These are phyloP conservation scores for Camponotus fellah DNA, from an alignment of 2,888 invertebrate genomes.

Conservation along the genomic window DNA sequence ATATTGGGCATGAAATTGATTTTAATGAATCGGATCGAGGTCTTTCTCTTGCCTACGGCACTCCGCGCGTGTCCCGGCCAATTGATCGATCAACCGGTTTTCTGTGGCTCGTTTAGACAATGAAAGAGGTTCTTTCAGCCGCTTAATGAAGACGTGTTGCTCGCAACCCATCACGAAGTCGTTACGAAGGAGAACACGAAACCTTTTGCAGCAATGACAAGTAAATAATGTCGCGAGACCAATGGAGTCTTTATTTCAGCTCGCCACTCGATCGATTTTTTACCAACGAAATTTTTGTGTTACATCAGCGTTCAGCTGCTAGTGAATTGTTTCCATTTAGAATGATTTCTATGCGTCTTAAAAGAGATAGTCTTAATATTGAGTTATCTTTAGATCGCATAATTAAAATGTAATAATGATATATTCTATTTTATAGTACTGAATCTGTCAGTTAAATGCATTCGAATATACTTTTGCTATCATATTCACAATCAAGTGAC, in stretches of 20 bases:
- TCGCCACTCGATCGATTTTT: constrained; percentile 29
- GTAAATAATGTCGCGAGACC: constrained; percentile 47
- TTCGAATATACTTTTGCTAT: neutral
- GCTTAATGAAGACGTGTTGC: constrained; percentile 65
- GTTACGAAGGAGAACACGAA: constrained; percentile 37
- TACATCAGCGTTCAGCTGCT: constrained; percentile 21
- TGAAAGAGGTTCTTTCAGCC: constrained; percentile 54
- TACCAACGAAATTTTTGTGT: constrained; percentile 30
- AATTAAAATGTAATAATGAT: neutral
- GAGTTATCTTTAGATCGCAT: constrained; percentile 27
- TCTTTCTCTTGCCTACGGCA: constrained; percentile 44
- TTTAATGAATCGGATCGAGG: constrained; percentile 65
- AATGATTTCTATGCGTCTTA: neutral
- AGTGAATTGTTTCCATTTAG: constrained; percentile 10
- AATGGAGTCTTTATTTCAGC: constrained; percentile 37
- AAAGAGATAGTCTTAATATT: constrained; percentile 1
- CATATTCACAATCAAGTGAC: neutral
- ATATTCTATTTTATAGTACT: neutral
- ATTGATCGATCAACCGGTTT: constrained; percentile 70
- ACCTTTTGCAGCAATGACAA: constrained; percentile 55
- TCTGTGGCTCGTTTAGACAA: constrained; percentile 51
- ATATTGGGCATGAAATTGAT: constrained; percentile 74
- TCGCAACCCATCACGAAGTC: constrained; percentile 41
- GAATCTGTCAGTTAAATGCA: constrained; percentile 11
- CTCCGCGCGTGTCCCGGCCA: constrained; percentile 50